Base-by-base conservation (phyloP, 2,113 vertebrate genomes). In the Chelonoidis abingdonii region DNA sequence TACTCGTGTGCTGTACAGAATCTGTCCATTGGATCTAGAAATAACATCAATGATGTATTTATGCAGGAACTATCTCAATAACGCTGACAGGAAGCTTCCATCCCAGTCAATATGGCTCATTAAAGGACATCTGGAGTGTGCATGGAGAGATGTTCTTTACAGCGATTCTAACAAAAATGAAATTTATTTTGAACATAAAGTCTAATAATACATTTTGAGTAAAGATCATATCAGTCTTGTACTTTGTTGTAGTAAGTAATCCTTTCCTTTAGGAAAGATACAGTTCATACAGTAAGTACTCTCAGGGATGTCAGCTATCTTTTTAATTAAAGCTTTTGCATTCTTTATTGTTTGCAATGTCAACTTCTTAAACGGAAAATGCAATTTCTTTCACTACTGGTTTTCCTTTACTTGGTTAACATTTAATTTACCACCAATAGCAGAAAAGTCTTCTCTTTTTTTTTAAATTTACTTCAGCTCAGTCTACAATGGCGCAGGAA, bases 331-430 rank as follows among this genome's bases (percentile, higher is more conserved):
- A 93, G 75, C 78, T 91, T 95, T 29, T 93, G 10, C 13, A 86
- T 1, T 3, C n/a, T 65, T 24, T 31, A 14, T 31, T 79, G 27
- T 92, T 94, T 80, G 41, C 90, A 95, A 84, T 80, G 85, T 82
- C 92, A 96, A 89, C 85, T 95, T 92, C 92, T n/a, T n/a, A 95
- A 72, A n/a, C 27, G 65, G 41, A 95, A 62, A 94, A 89, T 27
- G 29, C 69, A 80, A 56, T 87, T 35, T 92, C 80, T 84, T 41
- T 83, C 47, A 38, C n/a, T 80, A 69, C 59, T 69, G 69, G 53
- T 82, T 86, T 93, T 76, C 27, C 31, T 24, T 59, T 89, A 91
- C 0, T 0, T 3, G 1, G 16, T 56, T 86, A 86, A 86, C 22
- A 50, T 17, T 90, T 83, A 94, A 93, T 86, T 81, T 87, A 94